Base-by-base conservation (phyloP, 2,113 vertebrate species). In the Euleptes europaea region DNA sequence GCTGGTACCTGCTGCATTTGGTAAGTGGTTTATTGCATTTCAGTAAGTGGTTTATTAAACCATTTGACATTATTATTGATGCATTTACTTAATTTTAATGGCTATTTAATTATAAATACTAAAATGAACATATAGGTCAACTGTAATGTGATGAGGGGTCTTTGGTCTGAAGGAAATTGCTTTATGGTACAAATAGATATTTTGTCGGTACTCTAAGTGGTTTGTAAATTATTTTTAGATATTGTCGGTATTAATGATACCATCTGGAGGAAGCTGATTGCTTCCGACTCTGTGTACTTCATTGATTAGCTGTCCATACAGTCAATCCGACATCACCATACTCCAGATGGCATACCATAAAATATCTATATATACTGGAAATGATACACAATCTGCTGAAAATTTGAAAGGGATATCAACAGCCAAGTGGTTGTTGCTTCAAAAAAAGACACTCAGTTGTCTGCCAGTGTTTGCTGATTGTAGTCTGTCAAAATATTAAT, bases 211-310 rank as follows among this genome's bases (percentile, higher is more conserved):
- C 19, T 67, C 1, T 54, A 51, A 82, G 35, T 35, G 40, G 33
- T 70, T 42, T 38, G 19, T 82, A 82, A 44, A 81, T 44, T 82
- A 71, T 87, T 86, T 83, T 77, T 77, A 82, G 51, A 57, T 35
- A 82, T 38, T 85, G 38, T 47, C 49, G 78, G 57, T 57, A 78
- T 79, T 72, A 79, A 71, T 78, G 83, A 71, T 57, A 8, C 35
- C 74, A 78, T 78, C 21, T 79, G 75, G 65, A 63, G 51, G 38
- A 5, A 79, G 66, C 31, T 70, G 65, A 71, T 38, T 13, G 28
- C 33, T 31, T 33, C 67, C 51, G n/a, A 51, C 42, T 83, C 60
- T 54, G 13, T 17, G 66, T 38, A 78, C 33, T 57, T n/a, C 86
- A 72, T 72, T 42, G 66, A 49, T 87, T 78, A 78, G 49, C n/a